Evolutionary conservation across 1,140 invertebrate species (phyloP).

Genomic region (Drosophila prosaltans): DNA sequence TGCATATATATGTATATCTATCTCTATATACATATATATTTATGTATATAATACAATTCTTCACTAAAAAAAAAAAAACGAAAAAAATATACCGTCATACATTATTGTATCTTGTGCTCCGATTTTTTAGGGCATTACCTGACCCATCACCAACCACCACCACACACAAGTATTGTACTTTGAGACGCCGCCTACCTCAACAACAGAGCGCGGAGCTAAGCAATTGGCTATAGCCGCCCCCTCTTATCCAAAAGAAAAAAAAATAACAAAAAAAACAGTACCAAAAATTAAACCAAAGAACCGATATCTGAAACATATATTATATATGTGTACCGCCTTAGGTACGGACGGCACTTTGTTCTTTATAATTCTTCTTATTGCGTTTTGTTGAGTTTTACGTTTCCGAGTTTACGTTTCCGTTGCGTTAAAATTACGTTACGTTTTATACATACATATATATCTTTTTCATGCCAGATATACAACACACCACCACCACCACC

Average conservation of each 20-base stretch:
- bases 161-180: slow-evolving; percentile 49
- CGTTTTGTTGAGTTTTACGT: slow-evolving; percentile 79
- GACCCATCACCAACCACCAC: slow-evolving; percentile 44
- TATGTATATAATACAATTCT: slow-evolving; percentile 8
- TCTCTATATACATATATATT: neutral
- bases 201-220: neutral
- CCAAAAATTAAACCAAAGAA: neutral
- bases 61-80: neutral
- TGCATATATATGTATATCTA: slow-evolving; percentile 1
- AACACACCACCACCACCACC: slow-evolving; percentile 1
- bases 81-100: slow-evolving; percentile 24
- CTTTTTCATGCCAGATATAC: slow-evolving; percentile 41
- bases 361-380: slow-evolving; percentile 78
- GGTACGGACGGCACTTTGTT: slow-evolving; percentile 75
- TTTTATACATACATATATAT: slow-evolving; percentile 49
- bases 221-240: neutral
- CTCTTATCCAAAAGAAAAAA: neutral
- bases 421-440: slow-evolving; percentile 71
- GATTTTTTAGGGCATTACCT: slow-evolving; percentile 77
- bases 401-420: slow-evolving; percentile 76
- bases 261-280: neutral
- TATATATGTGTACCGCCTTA: slow-evolving; percentile 64
- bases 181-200: slow-evolving; percentile 21
- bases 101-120: slow-evolving; percentile 68
- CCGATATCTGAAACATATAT: slow-evolving; percentile 42